phyloP scores from a whole-genome alignment of 2,888 invertebrate genomes.

The Trichogramma evanescens region DNA sequence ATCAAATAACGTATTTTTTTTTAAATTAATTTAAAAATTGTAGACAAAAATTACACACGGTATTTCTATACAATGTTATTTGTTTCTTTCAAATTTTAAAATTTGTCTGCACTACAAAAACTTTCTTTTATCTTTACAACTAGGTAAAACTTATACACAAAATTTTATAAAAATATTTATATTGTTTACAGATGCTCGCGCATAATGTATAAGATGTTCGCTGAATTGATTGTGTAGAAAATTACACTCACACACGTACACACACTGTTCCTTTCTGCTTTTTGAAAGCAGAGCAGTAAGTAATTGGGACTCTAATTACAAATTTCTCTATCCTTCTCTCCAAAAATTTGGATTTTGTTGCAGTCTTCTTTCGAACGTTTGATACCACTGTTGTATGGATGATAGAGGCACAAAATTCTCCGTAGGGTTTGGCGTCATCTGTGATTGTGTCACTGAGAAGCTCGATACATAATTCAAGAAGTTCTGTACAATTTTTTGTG shows the following conservation, averaged over 20 bases:
- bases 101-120: too few relatives aligned
- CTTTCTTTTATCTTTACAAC: too few relatives aligned
- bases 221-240: not conserved
- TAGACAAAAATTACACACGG: too few relatives aligned
- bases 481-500: slow-evolving; percentile 87
- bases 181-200: not conserved
- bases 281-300: too few relatives aligned
- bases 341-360: slow-evolving; percentile 91
- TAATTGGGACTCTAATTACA: too few relatives aligned
- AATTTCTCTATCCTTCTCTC: slow-evolving; percentile 51
- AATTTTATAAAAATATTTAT: too few relatives aligned
- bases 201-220: not conserved
- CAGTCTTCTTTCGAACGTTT: slow-evolving; percentile 81
- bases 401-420: slow-evolving; percentile 83
- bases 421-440: slow-evolving; percentile 71
- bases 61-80: too few relatives aligned
- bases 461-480: slow-evolving; percentile 90
- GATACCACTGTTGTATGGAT: slow-evolving; percentile 87
- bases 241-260: not conserved
- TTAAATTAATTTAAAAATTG: too few relatives aligned
- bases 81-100: too few relatives aligned
- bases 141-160: too few relatives aligned
- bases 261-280: not conserved
- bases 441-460: slow-evolving; percentile 72
- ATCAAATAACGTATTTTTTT: too few relatives aligned